Base-by-base conservation (phyloP, 2,797 vertebrate species). In the Apogon hyalosoma region DNA sequence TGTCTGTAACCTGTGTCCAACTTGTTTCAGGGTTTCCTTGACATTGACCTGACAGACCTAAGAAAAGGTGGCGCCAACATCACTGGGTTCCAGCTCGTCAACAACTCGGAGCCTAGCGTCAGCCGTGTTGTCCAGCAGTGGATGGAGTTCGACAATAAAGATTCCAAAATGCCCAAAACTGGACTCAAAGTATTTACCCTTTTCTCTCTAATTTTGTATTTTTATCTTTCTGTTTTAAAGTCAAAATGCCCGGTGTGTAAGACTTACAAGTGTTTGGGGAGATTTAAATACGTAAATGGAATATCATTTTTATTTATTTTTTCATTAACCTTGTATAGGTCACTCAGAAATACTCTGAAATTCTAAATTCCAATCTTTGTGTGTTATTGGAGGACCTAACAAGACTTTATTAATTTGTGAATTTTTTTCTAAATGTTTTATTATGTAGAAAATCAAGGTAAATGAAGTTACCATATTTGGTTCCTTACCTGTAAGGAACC, bases 41-140 rank as follows among this genome's bases (percentile, higher is more conserved):
- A 99, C 85, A 96, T 99, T 2, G 96, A 99, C 84, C 88, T 99
- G 80, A 96, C 93, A 19, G 97, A 98, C 82, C 96, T 99, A 88
- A 97, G 94, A 79, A 96, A 98, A 84, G 97, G 96, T 0, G 97
- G 97, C 1, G 97, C 97, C 5, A 99, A 99, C 8, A 96, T 99
- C 77, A 98, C 98, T 0, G 98, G 98, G 4, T 99, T 99, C 90
- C 98, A 99, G 87, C 33, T 99, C 60, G 97, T 99, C 75, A 98
- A 98, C 91, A 96, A 98, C 82, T 96, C 96, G 0, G 97, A 97
- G 41, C 90, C 93, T 10, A 88, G 90, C 14, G 94, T 98, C 0
- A 95, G 95, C 77, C 94, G 92, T 21, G 95, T 96, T 46, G 94
- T 96, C 89, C 96, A 99, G 66, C 97, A 99, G 77, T 99, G 98